Evolutionary conservation across 2,113 vertebrate species (phyloP).

Genomic region (Scortum barcoo): DNA sequence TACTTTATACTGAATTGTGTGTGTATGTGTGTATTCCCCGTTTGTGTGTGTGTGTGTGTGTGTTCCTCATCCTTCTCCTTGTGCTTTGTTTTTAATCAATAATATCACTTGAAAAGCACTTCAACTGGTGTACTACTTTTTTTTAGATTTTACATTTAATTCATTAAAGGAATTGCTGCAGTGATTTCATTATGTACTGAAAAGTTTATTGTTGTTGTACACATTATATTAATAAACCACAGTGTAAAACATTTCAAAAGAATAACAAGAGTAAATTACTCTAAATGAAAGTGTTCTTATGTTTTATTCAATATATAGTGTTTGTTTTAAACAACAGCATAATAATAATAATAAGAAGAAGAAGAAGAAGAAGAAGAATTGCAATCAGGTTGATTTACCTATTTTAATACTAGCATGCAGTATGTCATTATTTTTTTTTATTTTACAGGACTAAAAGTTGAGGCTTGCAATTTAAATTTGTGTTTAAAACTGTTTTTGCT

Average conservation of each 20-base stretch:
- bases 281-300: background rate
- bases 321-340: background rate
- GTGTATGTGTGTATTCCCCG: constrained; percentile 34
- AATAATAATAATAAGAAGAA: background rate
- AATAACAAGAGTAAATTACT: constrained; percentile 18
- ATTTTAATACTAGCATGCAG: background rate
- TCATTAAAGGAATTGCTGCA: constrained; percentile 46
- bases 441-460: background rate
- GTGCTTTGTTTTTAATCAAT: constrained; percentile 80
- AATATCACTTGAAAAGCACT: constrained; percentile 74
- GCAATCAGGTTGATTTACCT: constrained; percentile 8
- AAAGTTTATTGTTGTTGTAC: constrained; percentile 39
- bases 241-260: background rate
- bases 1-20: constrained; percentile 72
- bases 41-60: constrained; percentile 26
- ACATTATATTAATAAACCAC: constrained; percentile 39
- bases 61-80: constrained; percentile 46
- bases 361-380: background rate
- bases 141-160: constrained; percentile 59
- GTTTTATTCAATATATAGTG: constrained; percentile 17
- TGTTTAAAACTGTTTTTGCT: too few relatives aligned
- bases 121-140: constrained; percentile 51
- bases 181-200: constrained; percentile 44
- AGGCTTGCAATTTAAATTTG: too few relatives aligned
- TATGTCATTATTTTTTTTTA: constrained; percentile 8